Evolutionary conservation across 2,797 vertebrate species (phyloP), one percentile per base, ranked within the genome.

Genomic region (Myotis daubentonii): DNA sequence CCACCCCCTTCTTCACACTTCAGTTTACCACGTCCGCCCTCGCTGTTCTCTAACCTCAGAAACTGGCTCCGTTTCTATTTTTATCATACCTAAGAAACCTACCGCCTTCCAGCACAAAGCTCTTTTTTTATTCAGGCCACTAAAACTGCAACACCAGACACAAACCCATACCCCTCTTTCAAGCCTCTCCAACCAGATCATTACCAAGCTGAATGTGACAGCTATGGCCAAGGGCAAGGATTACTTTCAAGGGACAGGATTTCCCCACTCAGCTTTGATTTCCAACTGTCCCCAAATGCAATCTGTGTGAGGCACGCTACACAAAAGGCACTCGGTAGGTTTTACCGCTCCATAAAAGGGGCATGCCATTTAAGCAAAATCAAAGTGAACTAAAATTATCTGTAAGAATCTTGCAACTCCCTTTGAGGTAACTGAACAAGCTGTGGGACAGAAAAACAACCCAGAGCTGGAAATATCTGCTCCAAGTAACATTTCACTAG

Each of bases 1-100:
- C 97, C 97, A 96, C 97, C 97, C 97, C 94, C 97, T 88, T 89
- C 94, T 95, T 95, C 96, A 95, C 95, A 96, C 95, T 96, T 96
- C 87, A 97, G 90, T 78, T 93, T 95, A 75, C 96, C 97, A 93
- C 51, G 75, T 15, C 80, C 96, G 94, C 95, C 94, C 95, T 85
- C 75, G 53, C 95, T 97, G 94, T 97, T 97, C 97, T 95, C 84
- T 60, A 96, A 94, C 97, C 93, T 96, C 96, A 96, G 95, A 96
- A 97, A 97, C 94, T 82, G 87, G 95, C 92, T 97, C 78, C 96
- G 79, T 88, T 90, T 86, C 96, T 96, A 97, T 97, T 97, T 97
- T 97, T 97, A 97, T 74, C 79, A 74, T 83, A 95, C 96, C 96
- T 96, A 85, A 96, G 76, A 96, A 97, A 92, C 94, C 93, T 91